These are phyloP conservation scores for Alviniconcha marisindica DNA, from an alignment of 1,140 invertebrate genomes.

Conservation along the genomic window DNA sequence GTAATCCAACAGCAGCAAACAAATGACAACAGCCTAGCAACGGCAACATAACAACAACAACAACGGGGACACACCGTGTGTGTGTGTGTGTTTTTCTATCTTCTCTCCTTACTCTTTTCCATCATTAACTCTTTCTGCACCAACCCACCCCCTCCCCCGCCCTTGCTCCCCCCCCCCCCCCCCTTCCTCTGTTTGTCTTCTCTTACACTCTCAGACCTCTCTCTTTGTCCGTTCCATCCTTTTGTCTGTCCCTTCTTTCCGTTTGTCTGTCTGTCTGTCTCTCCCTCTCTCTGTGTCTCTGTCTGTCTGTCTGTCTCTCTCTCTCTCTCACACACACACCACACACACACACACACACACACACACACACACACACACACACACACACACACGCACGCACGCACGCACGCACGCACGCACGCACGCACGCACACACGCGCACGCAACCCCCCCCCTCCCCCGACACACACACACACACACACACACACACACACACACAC, in stretches of 20 bases:
- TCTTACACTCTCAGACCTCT: neutral
- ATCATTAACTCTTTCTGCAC: neutral
- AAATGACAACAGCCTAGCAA: no score
- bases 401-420: neutral
- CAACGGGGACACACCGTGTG: no score
- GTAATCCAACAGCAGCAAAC: no score
- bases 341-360: neutral
- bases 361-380: constrained; percentile 11
- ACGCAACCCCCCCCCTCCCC: neutral
- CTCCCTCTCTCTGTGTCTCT: neutral
- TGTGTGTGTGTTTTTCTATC: no score
- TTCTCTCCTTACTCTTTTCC: neutral
- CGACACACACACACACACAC: neutral
- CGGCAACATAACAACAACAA: no score
- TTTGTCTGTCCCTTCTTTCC: neutral
- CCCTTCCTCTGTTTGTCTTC: neutral
- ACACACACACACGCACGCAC: neutral
- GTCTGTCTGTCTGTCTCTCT: neutral
- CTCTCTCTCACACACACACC: neutral
- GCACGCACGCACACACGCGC: neutral
- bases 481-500: constrained; percentile 10
- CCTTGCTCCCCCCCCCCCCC: neutral
- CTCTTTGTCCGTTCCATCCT: neutral
- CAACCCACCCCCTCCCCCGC: neutral
- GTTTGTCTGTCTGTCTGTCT: neutral